Base-by-base conservation (phyloP, 2,797 vertebrate genomes). In the Chaetophractus vellerosus region DNA sequence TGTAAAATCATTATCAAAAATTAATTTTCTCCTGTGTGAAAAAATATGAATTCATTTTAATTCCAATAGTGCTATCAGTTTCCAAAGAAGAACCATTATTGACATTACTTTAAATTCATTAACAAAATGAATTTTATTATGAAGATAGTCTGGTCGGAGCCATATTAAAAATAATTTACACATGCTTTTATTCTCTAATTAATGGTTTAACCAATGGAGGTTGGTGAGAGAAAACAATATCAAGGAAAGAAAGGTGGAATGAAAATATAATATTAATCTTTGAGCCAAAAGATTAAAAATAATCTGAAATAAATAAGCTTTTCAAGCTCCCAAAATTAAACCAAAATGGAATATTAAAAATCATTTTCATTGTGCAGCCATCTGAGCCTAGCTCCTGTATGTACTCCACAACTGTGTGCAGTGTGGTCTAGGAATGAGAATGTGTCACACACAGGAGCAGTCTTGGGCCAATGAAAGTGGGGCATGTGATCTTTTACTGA, bases 51-150 rank as follows among this genome's bases (percentile, higher is more conserved):
- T 96, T 96, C 91, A 93, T 72, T 89, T 41, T 90, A 92, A 97
- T 88, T 98, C 74, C 74, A 98, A 84, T 21, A 4, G 64, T 83
- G 24, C 21, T 96, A 94, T 96, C 94, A 88, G 21, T 98, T 97
- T 98, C 86, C 64, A 15, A 86, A 93, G 79, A 96, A 0, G 0
- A 45, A 96, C 96, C 93, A 96, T 97, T 98, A 96, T 81, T 97
- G 72, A 96, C 41, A 81, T 98, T 97, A 96, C 92, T 94, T 95
- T 95, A 94, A 92, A 74, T 94, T 98, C 84, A 96, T 97, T 98
- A 98, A 91, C 78, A 97, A 94, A 76, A 94, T 41, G 23, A 91
- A 95, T 97, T 97, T 97, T 96, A 92, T 75, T 92, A 95, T 86
- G 80, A 97, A 97, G 36, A 91, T 92, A 80, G 88, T 96, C 28